Percentiles rank a stretch among this genome's conserved stretches.
These are phyloP conservation scores for Pemphredon lugubris DNA, from an alignment of 2,888 invertebrate species.

Conservation along the genomic window DNA sequence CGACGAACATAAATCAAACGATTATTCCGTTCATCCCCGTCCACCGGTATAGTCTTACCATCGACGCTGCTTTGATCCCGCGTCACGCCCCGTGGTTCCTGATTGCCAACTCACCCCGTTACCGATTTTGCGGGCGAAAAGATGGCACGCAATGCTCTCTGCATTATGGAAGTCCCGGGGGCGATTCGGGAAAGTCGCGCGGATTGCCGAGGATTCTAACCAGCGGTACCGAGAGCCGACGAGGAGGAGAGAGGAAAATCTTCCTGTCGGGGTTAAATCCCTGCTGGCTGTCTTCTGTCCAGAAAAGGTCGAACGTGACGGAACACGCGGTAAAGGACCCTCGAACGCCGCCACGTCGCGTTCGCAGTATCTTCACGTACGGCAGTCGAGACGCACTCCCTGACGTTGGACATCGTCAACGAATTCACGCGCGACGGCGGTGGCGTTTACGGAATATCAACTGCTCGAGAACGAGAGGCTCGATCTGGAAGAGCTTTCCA, in stretches of 20 bases:
- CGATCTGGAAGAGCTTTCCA: conserved; percentile 1
- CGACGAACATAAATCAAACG: no score
- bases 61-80: conserved; percentile 6
- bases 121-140: conserved; percentile 24
- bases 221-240: background rate
- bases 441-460: conserved; percentile 33
- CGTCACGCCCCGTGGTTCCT: conserved; percentile 15
- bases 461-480: background rate
- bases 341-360: background rate
- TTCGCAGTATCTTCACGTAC: conserved; percentile 52
- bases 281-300: conserved; percentile 24
- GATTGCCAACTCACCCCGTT: conserved; percentile 2
- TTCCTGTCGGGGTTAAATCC: conserved; percentile 7
- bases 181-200: conserved; percentile 23
- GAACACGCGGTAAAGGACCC: conserved; percentile 25
- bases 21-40: no score
- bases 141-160: conserved; percentile 28
- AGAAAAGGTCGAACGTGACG: conserved; percentile 66
- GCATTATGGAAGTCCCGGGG: conserved; percentile 36
- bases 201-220: conserved; percentile 2
- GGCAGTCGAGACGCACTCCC: conserved; percentile 48
- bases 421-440: conserved; percentile 46
- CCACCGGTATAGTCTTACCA: no score
- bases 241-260: conserved; percentile 21
- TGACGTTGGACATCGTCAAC: conserved; percentile 59